phyloP scores from a whole-genome alignment of 2,113 vertebrate species.

The Brachyhypopomus occidentalis region DNA sequence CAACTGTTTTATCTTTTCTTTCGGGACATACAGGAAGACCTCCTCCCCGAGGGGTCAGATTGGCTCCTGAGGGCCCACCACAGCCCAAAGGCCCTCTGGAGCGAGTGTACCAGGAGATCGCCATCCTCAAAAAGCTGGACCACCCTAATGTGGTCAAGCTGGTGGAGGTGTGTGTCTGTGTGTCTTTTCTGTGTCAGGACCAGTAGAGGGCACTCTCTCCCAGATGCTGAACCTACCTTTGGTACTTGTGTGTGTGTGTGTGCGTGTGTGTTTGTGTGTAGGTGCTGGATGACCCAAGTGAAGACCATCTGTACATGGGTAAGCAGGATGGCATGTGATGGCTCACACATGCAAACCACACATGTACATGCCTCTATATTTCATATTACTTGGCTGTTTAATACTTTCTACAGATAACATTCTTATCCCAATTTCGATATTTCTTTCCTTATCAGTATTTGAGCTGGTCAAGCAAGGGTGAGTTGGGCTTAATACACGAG shows the following conservation, averaged over 20 bases:
- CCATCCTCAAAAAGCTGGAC: slow-evolving; percentile 97
- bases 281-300: slow-evolving; percentile 96
- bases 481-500: slow-evolving; percentile 62
- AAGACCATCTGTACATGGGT: slow-evolving; percentile 99
- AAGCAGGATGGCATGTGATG: slow-evolving; percentile 55
- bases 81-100: slow-evolving; percentile 91
- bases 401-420: not conserved
- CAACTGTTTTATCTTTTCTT: slow-evolving; percentile 21
- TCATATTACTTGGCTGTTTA: slow-evolving; percentile 11
- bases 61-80: slow-evolving; percentile 75
- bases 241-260: slow-evolving; percentile 26
- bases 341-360: too few species aligned
- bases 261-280: slow-evolving; percentile 62
- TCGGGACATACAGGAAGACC: slow-evolving; percentile 81
- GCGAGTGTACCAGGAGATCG: slow-evolving; percentile 97
- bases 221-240: not conserved
- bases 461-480: slow-evolving; percentile 97
- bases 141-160: slow-evolving; percentile 97
- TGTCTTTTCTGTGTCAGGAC: not conserved
- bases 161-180: slow-evolving; percentile 81
- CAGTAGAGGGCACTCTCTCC: not conserved
- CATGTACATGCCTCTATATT: not conserved
- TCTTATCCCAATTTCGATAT: slow-evolving; percentile 38
- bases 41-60: slow-evolving; percentile 86
- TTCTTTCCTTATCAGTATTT: slow-evolving; percentile 83